These are phyloP conservation scores for Epizoanthus ramosus DNA, from an alignment of 92 coral and sea anemone species.

Conservation along the genomic window DNA sequence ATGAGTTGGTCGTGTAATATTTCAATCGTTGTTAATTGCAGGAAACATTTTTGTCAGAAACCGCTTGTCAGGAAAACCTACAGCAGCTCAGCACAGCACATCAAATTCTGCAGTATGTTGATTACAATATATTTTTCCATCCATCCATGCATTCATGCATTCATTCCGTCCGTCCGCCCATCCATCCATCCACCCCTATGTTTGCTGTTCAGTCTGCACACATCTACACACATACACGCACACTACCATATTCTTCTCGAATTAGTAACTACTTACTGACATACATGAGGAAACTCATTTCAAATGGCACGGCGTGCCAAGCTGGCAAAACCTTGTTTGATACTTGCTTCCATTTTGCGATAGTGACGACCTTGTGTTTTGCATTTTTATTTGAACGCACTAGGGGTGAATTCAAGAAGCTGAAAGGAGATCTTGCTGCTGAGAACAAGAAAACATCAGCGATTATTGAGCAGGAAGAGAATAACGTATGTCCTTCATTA, in stretches of 20 bases:
- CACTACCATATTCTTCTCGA: no score
- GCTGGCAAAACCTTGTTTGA: no score
- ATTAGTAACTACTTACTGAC: no score
- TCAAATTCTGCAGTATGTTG: constrained; percentile 31
- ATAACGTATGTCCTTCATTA: background rate
- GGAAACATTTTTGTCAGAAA: constrained; percentile 11
- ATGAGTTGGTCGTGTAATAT: background rate
- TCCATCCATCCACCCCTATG: background rate
- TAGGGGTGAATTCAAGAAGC: constrained; percentile 11
- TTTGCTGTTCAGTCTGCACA: no score
- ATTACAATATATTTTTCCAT: background rate
- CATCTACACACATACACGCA: no score
- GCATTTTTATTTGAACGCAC: background rate
- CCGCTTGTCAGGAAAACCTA: constrained; percentile 14
- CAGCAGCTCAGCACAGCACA: constrained; percentile 20
- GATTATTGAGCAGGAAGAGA: constrained; percentile 32
- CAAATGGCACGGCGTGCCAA: background rate
- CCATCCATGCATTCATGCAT: background rate
- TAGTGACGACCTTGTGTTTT: background rate
- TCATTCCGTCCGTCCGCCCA: background rate
- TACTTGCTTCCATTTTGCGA: background rate
- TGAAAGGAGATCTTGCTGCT: constrained; percentile 11
- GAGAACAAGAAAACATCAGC: constrained; percentile 9
- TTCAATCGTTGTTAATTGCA: background rate
- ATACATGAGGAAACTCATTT: background rate